A percentile compares a stretch with the other conserved stretches of the same genome.
Conservation (phyloP, 2,797 vertebrate species). For the Danio jaintianensis region DNA sequence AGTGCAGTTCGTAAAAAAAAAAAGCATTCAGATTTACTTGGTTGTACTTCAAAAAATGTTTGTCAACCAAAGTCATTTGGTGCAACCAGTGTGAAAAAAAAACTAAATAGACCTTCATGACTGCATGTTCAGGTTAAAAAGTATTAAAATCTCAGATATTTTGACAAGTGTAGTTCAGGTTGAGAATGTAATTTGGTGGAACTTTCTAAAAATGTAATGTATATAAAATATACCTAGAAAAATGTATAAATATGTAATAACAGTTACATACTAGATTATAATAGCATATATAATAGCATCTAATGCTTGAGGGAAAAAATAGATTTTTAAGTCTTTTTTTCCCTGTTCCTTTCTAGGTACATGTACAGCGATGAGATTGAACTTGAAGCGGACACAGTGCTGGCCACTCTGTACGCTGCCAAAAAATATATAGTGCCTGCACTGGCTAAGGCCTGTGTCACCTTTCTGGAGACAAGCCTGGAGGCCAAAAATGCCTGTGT, state of each 20-base stretch:
- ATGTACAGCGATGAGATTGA: conserved; percentile 92
- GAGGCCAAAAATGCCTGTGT: conserved; percentile 90
- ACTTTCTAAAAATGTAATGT: not conserved
- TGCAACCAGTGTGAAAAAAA: not conserved
- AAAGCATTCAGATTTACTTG: too few relatives aligned
- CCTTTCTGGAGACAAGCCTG: conserved; percentile 90
- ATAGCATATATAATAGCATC: too few relatives aligned
- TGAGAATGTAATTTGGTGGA: not conserved
- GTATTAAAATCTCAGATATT: not conserved
- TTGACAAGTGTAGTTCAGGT: not conserved
- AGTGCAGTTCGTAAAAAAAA: not conserved
- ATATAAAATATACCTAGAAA: not conserved
- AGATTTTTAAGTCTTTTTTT: not conserved
- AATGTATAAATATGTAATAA: not conserved
- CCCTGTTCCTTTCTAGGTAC: conserved; percentile 74
- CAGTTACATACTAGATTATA: too few relatives aligned
- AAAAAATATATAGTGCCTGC: conserved; percentile 92
- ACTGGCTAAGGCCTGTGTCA: conserved; percentile 88
- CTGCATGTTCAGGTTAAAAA: not conserved
- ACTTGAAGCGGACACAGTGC: conserved; percentile 89
- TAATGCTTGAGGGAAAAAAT: too few relatives aligned
- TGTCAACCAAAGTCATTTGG: not conserved
- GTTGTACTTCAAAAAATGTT: too few relatives aligned
- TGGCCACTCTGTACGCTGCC: conserved; percentile 90
- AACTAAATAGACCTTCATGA: not conserved